Evolutionary conservation across 92 coral and sea anemone species (phyloP), one percentile per base, ranked within the genome.

Genomic region (Desmophyllum pertusum): DNA sequence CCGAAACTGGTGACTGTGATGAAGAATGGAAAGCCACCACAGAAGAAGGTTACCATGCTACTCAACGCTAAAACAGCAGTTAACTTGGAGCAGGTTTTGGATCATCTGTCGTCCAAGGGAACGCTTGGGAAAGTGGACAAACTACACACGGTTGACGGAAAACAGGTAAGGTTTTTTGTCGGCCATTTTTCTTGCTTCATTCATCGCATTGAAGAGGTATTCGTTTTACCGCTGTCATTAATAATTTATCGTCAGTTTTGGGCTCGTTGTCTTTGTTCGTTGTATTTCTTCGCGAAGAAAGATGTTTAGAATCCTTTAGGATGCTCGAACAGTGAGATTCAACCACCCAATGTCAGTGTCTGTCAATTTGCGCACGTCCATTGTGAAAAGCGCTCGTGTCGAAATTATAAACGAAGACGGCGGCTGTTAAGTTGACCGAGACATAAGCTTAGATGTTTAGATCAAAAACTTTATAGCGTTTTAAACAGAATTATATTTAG

Each of bases 31-130:
- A 96, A 96, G 65, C 98, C 98, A 61, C 98, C 98, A 29, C 98
- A 94, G 85, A 96, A 96, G 95, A 96, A 96, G 90, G 98, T 96
- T n/a, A 96, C 98, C 88, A 96, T 96, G 98, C 89, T 96, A 14
- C 93, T 96, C 33, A 96, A 96, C 77, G 84, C 85, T 53, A 96
- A 96, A 84, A 96, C 98, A 69, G 98, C 98, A 40, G 83, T 95
- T 29, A 86, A 90, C 79, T 86, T 96, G 62, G 90, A 96, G 73
- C 98, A 96, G 82, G 98, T 96, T 59, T 92, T 96, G 40, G 95
- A 96, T 84, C 98, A 96, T 89, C 92, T 96, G 40, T 96, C 98
- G 2, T 94, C 98, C 23, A 96, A 96, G 78, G 98, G 96, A 71
- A 96, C 98, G 27, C 85, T 96, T 59, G 98, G 98, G 6, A 96